Base-by-base conservation (phyloP, 2,888 invertebrate species). In the Platycheirus rosarum region DNA sequence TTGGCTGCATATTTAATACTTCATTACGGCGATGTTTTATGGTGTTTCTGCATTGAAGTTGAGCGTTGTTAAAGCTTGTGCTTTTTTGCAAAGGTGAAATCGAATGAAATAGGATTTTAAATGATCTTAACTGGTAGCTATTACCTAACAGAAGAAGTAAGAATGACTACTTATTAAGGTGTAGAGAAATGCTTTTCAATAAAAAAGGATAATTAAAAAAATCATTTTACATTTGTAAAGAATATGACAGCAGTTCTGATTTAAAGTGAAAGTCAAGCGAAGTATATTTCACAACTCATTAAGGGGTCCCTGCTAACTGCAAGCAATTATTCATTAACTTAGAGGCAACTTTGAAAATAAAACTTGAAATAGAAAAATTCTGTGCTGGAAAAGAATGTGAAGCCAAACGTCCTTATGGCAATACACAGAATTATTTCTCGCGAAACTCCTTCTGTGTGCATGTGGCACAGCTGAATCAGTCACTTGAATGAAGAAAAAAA, bases 251-350 rank as follows among this genome's bases (percentile, higher is more conserved):
- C 71, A 71, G 82, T 77, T 82, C 55, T 82, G 82, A 82, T 82
- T 82, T 77, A 82, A 82, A 82, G 76, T 82, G 77, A 82, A 82
- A 82, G 82, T 82, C 82, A 77, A 77, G 82, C 76, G 68, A 82
- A 82, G 77, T 82, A 77, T 82, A 82, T 82, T 77, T 82, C 77
- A 73, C 77, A 82, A 82, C 82, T 82, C 82, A 82, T 82, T 82
- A 82, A 82, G 82, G 73, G 82, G 77, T 82, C 82, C 77, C 71
- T 73, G 87, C 88, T 88, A 88, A 88, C 87, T 88, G 88, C 87
- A 85, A 88, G 88, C 87, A 88, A 88, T 88, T 88, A 88, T 88
- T 88, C 88, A 88, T 88, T 88, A 88, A 88, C 88, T 88, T 71
- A 48, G 63, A 77, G 82, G 71, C 77, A 82, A 82, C 82, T 82